These are phyloP conservation scores for Melanaphis sacchari DNA, from an alignment of 1,140 invertebrate genomes.

Conservation along the genomic window DNA sequence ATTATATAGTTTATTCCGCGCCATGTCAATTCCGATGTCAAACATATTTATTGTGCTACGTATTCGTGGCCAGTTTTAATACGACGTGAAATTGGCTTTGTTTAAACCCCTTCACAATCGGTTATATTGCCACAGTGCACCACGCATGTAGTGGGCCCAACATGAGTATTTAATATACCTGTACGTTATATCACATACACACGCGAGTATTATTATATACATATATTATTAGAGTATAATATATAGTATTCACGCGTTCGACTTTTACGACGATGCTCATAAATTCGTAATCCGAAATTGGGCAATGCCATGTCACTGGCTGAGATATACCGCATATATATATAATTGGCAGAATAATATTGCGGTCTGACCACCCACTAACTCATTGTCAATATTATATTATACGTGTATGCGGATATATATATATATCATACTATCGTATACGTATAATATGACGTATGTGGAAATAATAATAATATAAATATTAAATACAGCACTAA, in stretches of 20 bases:
- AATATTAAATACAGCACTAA: background rate
- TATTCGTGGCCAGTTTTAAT: slow-evolving; percentile 39
- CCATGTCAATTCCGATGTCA: slow-evolving; percentile 41
- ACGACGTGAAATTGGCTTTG: slow-evolving; percentile 36
- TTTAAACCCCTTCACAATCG: slow-evolving; percentile 39
- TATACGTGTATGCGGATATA: background rate
- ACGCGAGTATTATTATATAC: background rate
- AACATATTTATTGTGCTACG: slow-evolving; percentile 31
- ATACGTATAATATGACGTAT: background rate
- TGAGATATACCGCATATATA: background rate
- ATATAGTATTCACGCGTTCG: slow-evolving; percentile 17
- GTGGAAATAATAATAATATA: background rate
- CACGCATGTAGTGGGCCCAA: background rate
- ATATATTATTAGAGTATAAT: background rate
- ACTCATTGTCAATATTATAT: background rate
- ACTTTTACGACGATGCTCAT: slow-evolving; percentile 49
- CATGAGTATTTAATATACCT: slow-evolving; percentile 10
- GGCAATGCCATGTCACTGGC: slow-evolving; percentile 22
- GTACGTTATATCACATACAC: background rate
- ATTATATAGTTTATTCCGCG: background rate
- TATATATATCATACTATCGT: background rate
- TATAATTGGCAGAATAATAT: slow-evolving; percentile 37
- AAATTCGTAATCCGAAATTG: slow-evolving; percentile 55
- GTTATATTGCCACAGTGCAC: background rate
- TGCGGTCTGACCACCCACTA: slow-evolving; percentile 46